Conservation (phyloP, 2,797 vertebrate genomes). For the Dermochelys coriacea region DNA sequence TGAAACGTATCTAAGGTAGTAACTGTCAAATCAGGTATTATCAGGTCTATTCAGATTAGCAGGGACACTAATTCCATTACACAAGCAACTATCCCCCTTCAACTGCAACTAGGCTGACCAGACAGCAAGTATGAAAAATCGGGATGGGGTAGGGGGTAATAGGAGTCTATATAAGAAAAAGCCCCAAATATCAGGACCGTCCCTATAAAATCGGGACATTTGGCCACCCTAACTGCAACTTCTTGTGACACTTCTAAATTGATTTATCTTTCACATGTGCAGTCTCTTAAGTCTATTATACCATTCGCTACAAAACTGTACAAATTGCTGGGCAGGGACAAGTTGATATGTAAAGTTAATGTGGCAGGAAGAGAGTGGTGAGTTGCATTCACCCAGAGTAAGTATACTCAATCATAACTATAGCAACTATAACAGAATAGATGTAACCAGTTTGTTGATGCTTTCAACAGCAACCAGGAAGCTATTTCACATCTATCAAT, state of each 20-base stretch:
- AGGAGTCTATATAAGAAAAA: too few species aligned
- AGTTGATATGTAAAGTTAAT: neutral
- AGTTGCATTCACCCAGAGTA: neutral
- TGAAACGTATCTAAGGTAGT: neutral
- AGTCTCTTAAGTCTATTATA: neutral
- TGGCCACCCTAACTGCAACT: neutral
- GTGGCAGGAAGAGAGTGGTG: accelerated
- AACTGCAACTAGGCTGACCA: neutral
- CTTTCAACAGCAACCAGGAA: neutral
- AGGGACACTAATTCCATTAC: neutral
- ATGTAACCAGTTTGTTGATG: neutral
- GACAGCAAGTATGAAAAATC: too few species aligned
- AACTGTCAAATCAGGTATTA: neutral
- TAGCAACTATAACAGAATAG: accelerated
- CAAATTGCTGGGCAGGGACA: neutral
- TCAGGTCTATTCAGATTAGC: neutral
- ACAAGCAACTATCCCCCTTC: neutral
- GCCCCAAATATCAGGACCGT: too few species aligned
- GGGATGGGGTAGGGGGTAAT: too few species aligned
- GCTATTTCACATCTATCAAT: neutral
- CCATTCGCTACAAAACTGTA: neutral
- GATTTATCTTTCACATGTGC: neutral
- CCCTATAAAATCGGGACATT: too few species aligned
- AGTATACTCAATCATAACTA: neutral
- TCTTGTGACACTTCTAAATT: neutral